A percentile compares a stretch with the other conserved stretches of the same genome.
Evolutionary conservation across 2,797 vertebrate genomes (phyloP).

Genomic region (Meda fulgida): DNA sequence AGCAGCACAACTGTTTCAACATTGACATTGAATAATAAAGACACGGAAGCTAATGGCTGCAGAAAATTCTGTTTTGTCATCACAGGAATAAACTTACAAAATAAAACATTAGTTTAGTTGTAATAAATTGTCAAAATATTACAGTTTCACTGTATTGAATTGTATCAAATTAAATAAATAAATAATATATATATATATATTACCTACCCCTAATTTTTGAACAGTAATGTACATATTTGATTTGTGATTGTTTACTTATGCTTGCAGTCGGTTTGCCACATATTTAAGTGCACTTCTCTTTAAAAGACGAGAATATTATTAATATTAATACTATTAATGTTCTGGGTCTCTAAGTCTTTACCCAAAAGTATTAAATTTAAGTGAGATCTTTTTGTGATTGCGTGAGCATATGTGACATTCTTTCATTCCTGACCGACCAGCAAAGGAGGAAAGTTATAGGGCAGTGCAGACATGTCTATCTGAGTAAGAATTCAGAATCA

Average conservation of each 20-base stretch:
- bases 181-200: too few relatives aligned
- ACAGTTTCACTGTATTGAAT: not conserved
- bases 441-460: slow-evolving; percentile 38
- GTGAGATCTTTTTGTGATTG: slow-evolving; percentile 17
- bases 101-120: not conserved
- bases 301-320: not conserved
- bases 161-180: too few relatives aligned
- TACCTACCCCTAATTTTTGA: not conserved
- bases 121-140: not conserved
- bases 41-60: not conserved
- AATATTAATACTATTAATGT: slow-evolving; percentile 1
- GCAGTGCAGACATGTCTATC: slow-evolving; percentile 34
- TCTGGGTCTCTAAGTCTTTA: not conserved
- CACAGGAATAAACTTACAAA: not conserved
- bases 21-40: not conserved
- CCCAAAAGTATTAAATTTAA: not conserved
- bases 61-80: not conserved
- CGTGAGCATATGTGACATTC: not conserved
- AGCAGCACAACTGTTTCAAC: not conserved
- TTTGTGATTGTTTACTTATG: slow-evolving; percentile 7
- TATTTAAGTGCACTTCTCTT: not conserved
- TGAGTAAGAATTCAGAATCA: slow-evolving; percentile 37
- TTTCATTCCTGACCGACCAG: slow-evolving; percentile 31
- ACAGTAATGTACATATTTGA: not conserved
- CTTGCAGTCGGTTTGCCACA: not conserved